Evolutionary conservation across 2,888 invertebrate genomes (phyloP).

Genomic region (Seira musarum): DNA sequence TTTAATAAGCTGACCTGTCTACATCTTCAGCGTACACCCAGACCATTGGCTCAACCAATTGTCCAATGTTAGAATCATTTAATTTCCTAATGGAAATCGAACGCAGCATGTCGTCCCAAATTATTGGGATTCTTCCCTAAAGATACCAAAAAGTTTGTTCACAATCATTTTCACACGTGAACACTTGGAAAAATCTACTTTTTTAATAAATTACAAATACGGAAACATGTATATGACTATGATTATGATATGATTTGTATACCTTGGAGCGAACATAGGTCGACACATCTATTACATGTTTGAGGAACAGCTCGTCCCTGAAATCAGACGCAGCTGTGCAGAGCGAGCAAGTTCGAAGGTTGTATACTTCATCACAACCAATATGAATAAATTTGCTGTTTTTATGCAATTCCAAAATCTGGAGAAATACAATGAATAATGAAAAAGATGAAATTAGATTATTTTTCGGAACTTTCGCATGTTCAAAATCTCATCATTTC

Average conservation of each 20-base stretch:
- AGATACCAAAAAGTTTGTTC: conserved; percentile 60
- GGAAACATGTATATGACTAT: too few species aligned
- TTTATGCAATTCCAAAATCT: conserved; percentile 72
- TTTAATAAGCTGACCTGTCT: too few species aligned
- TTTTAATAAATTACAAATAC: not conserved
- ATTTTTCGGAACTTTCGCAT: not conserved
- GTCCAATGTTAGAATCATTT: conserved; percentile 78
- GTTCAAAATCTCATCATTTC: not conserved
- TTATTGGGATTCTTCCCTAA: conserved; percentile 77
- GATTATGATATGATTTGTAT: not conserved
- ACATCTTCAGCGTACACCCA: conserved; percentile 86
- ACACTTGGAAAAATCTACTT: not conserved
- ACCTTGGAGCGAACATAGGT: conserved; percentile 71
- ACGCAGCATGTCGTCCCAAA: conserved; percentile 93
- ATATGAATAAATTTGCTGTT: conserved; percentile 78
- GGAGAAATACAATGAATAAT: conserved; percentile 12
- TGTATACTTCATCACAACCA: conserved; percentile 83
- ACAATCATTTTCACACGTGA: not conserved
- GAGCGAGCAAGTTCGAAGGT: conserved; percentile 79
- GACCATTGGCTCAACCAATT: conserved; percentile 82
- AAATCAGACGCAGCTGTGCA: conserved; percentile 72
- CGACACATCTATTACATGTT: conserved; percentile 79
- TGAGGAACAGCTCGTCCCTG: conserved; percentile 78
- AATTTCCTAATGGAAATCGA: conserved; percentile 71
- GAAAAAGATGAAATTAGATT: not conserved